Conservation (phyloP, 2,888 invertebrate genomes). For the Andrena praecox region DNA sequence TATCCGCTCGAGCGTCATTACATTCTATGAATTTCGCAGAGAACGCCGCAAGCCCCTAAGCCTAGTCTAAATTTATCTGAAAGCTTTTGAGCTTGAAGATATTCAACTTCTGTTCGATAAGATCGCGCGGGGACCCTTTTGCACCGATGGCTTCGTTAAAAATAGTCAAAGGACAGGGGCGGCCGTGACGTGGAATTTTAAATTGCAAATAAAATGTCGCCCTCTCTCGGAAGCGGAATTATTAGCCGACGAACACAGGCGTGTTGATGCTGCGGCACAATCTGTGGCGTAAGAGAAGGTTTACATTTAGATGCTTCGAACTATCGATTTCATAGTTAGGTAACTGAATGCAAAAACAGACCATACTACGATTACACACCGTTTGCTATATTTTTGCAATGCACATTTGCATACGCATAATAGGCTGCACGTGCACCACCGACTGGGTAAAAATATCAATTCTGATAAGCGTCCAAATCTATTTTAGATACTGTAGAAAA, state of each 20-base stretch:
- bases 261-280: background rate
- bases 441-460: background rate
- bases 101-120: constrained; percentile 25
- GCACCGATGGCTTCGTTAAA: constrained; percentile 18
- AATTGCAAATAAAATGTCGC: constrained; percentile 26
- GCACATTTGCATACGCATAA: background rate
- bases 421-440: background rate
- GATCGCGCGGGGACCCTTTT: constrained; percentile 17
- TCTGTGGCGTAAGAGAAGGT: background rate
- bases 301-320: constrained; percentile 3
- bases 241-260: background rate
- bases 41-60: constrained; percentile 2
- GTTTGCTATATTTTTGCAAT: background rate
- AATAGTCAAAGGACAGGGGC: constrained; percentile 3
- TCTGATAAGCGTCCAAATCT: constrained; percentile 6
- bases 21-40: constrained; percentile 17
- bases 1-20: background rate
- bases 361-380: background rate
- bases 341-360: constrained; percentile 4
- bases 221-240: background rate
- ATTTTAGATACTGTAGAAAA: background rate
- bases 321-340: background rate
- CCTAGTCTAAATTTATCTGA: constrained; percentile 17
- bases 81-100: constrained; percentile 14
- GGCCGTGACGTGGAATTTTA: constrained; percentile 12